Evolutionary conservation across 2,797 vertebrate genomes (phyloP), one percentile per base, ranked within the genome.

Genomic region (Enteromius afrohamiltoni): DNA sequence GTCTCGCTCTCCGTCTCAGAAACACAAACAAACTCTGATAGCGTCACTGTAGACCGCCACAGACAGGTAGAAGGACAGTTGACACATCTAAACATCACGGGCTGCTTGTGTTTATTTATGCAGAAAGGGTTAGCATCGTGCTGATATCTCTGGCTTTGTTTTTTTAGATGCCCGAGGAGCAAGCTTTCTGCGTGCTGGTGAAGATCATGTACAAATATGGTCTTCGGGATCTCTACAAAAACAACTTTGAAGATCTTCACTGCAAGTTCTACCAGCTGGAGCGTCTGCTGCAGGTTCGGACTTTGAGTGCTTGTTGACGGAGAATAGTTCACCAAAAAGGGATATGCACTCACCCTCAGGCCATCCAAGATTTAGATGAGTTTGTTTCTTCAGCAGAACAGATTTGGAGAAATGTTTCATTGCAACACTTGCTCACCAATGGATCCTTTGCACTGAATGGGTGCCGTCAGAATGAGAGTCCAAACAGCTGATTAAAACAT

Each of bases 191-290:
- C 88, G 96, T 99, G 4, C 90, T 99, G 93, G 98, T 99, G 90
- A 98, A 97, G 93, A 98, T 99, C 91, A 99, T 99, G 98, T 97
- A 96, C 82, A 92, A 97, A 73, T 99, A 99, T 26, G 95, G 96
- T 85, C 96, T 99, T 81, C 92, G 97, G 88, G 94, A 95, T 62
- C 96, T 99, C 83, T 99, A 98, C 94, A 98, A 94, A 93, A 99
- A 98, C 93, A 99, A 98, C 92, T 99, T 99, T 90, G 97, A 99
- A 92, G 97, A 98, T 93, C 97, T 99, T 82, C 97, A 99, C 83
- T 98, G 97, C 95, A 99, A 99, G 93, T 99, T 99, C 90, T 99
- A 96, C 94, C 97, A 99, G 84, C 93, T 99, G 90, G 98, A 99
- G 91, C 96, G 93, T 87, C 92, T 99, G 80, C 94, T 98, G 89